Conservation (phyloP, 2,797 vertebrate species). For the Chloroceryle inda region DNA sequence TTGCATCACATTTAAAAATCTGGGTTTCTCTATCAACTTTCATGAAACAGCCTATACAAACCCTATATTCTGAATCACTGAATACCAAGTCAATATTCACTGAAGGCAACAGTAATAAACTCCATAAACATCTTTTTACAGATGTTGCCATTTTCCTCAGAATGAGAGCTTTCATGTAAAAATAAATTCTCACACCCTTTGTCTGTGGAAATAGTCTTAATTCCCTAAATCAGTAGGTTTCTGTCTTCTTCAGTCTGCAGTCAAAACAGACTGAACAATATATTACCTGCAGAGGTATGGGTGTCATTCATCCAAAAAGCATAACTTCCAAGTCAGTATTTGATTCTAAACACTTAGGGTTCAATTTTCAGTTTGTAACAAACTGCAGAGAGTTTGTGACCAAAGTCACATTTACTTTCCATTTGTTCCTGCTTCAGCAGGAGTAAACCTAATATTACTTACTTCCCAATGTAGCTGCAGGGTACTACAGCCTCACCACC, state of each 20-base stretch:
- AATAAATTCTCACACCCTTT: neutral
- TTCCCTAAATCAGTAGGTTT: neutral
- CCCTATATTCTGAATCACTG: neutral
- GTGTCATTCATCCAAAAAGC: neutral
- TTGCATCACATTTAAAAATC: neutral
- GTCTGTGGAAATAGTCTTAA: neutral
- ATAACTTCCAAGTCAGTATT: neutral
- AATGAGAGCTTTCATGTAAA: neutral
- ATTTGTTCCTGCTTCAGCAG: neutral
- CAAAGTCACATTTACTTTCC: neutral
- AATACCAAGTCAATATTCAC: neutral
- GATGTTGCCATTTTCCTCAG: neutral
- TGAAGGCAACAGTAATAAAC: neutral
- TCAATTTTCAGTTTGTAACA: neutral
- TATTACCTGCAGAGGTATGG: neutral
- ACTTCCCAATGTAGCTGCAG: neutral
- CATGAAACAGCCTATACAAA: neutral
- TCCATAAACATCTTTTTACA: slow-evolving; percentile 14
- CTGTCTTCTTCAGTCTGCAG: neutral
- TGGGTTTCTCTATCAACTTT: neutral
- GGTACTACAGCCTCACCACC: neutral
- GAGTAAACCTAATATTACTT: neutral
- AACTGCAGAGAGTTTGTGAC: neutral
- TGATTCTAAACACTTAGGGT: neutral
- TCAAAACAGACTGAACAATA: neutral